Conservation (phyloP, 64 coral and sea anemone genomes). For the Pocillopora damicornis region DNA sequence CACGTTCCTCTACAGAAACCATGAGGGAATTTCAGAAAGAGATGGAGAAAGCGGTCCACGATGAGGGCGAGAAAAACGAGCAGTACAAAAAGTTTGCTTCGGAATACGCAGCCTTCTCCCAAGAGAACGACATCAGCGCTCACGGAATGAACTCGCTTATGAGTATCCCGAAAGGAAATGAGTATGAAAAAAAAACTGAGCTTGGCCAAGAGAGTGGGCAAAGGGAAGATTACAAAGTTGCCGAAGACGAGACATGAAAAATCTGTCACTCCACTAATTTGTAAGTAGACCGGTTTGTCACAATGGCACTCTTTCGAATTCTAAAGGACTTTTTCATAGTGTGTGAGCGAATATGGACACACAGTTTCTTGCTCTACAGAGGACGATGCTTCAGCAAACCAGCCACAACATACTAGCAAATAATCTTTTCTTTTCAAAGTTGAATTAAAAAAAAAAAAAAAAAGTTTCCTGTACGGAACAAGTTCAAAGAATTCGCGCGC, state of each 20-base stretch:
- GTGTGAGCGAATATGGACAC: too few relatives aligned
- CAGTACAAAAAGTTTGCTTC: background rate
- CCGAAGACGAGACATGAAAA: background rate
- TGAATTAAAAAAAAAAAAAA: too few relatives aligned
- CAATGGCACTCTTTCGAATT: background rate
- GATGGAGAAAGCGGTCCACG: slow-evolving; percentile 1
- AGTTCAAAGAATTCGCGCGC: too few relatives aligned
- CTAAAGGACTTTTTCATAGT: too few relatives aligned
- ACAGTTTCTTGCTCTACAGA: too few relatives aligned
- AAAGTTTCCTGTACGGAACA: too few relatives aligned
- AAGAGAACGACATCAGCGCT: slow-evolving; percentile 1
- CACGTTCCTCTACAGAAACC: slow-evolving; percentile 54
- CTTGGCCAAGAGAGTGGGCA: too few relatives aligned
- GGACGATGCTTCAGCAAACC: too few relatives aligned
- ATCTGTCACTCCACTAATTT: background rate
- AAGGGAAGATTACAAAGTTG: background rate
- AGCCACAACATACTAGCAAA: too few relatives aligned
- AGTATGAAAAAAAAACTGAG: background rate
- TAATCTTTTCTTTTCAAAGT: too few relatives aligned
- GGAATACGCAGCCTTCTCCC: slow-evolving; percentile 3
- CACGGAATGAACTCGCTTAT: slow-evolving; percentile 6
- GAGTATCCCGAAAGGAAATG: background rate
- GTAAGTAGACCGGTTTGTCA: background rate
- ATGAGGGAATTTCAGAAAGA: slow-evolving; percentile 10
- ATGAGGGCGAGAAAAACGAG: slow-evolving; percentile 33